Evolutionary conservation across 1,140 invertebrate genomes (phyloP).

Genomic region (Pteromalus puparum): DNA sequence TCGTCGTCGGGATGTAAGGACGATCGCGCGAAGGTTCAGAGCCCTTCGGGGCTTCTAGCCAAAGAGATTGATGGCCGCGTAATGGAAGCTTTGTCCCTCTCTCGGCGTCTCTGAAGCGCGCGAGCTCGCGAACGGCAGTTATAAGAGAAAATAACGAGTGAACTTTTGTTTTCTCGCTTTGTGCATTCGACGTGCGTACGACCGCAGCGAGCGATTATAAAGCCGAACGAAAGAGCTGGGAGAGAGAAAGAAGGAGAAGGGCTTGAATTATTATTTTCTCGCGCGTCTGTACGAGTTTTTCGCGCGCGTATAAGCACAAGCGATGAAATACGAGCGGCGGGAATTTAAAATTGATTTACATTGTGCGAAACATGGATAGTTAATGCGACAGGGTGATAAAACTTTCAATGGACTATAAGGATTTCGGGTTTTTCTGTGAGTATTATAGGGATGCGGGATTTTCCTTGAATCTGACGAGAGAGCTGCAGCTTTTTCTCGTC

Average conservation of each 20-base stretch:
- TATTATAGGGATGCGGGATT: no score
- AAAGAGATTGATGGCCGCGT: slow-evolving; percentile 64
- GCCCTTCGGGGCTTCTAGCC: slow-evolving; percentile 38
- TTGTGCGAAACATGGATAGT: not conserved
- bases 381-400: not conserved
- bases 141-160: slow-evolving; percentile 43
- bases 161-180: slow-evolving; percentile 29
- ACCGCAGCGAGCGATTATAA: slow-evolving; percentile 4
- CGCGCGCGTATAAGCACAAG: no score
- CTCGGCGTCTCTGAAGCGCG: not conserved
- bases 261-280: slow-evolving; percentile 39
- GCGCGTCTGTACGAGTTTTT: not conserved
- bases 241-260: no score
- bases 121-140: slow-evolving; percentile 29
- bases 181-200: slow-evolving; percentile 3
- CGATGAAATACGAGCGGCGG: not conserved
- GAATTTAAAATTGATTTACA: slow-evolving; percentile 5
- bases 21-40: slow-evolving; percentile 8
- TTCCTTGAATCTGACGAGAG: no score
- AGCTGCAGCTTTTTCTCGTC: no score
- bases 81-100: slow-evolving; percentile 58
- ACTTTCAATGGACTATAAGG: not conserved
- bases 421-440: not conserved
- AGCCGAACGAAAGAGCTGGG: not conserved
- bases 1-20: not conserved